Percentiles rank a stretch among this genome's conserved stretches.
These are phyloP conservation scores for Muschampia plurimacula DNA, from an alignment of 2,888 invertebrate species.

Conservation along the genomic window DNA sequence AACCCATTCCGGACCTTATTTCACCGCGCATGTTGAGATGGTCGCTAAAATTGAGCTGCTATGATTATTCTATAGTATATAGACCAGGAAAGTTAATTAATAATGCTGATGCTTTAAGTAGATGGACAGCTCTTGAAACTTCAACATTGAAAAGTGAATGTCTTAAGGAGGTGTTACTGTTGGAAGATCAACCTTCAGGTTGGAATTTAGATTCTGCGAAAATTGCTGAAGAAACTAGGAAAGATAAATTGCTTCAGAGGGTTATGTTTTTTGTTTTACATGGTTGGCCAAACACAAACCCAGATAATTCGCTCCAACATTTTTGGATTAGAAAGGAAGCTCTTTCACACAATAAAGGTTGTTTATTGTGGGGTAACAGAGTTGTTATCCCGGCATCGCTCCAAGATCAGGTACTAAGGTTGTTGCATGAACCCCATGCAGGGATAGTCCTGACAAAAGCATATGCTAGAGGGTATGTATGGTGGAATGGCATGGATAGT, in stretches of 20 bases:
- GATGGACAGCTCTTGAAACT: conserved; percentile 9
- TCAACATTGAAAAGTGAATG: not conserved
- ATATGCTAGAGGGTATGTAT: conserved; percentile 44
- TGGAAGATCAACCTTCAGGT: conserved; percentile 21
- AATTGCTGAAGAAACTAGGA: conserved; percentile 22
- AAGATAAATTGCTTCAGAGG: conserved; percentile 11
- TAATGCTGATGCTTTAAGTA: conserved; percentile 29
- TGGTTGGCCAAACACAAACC: conserved; percentile 41
- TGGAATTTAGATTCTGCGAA: conserved; percentile 24
- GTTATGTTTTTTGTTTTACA: conserved; percentile 23
- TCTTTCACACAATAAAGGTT: conserved; percentile 26
- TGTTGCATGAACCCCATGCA: conserved; percentile 32
- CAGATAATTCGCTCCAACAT: conserved; percentile 31
- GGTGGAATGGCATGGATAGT: conserved; percentile 42
- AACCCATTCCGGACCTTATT: conserved; percentile 14
- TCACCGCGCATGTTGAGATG: conserved; percentile 30
- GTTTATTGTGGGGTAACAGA: conserved; percentile 32
- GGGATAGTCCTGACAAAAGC: conserved; percentile 44
- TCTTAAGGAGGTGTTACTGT: conserved; percentile 4
- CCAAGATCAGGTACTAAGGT: conserved; percentile 20
- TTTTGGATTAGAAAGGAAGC: conserved; percentile 38
- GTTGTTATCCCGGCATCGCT: conserved; percentile 24
- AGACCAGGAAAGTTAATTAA: conserved; percentile 16
- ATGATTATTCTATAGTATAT: conserved; percentile 17
- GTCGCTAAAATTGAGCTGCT: conserved; percentile 23